phyloP scores from a whole-genome alignment of 1,140 invertebrate genomes.

The Sycophila sp. region DNA sequence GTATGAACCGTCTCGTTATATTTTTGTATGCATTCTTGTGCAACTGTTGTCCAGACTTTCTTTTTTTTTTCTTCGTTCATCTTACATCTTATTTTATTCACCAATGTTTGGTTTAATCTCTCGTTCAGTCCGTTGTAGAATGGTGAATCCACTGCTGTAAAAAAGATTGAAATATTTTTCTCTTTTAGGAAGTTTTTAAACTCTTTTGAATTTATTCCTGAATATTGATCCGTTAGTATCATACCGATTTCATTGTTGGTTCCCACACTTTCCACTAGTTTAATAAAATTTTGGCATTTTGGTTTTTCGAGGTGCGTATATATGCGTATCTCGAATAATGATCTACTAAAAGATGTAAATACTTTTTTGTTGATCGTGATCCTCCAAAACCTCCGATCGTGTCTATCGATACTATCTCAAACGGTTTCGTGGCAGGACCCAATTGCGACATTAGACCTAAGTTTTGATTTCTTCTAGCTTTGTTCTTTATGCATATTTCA shows the following conservation, averaged over 20 bases:
- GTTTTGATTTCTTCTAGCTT: constrained; percentile 26
- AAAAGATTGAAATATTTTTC: constrained; percentile 25
- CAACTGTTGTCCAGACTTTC: constrained; percentile 25
- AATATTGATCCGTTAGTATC: constrained; percentile 40
- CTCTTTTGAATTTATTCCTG: constrained; percentile 39
- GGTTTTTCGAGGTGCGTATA: constrained; percentile 52
- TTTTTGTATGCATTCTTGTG: constrained; percentile 24
- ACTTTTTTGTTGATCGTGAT: constrained; percentile 49
- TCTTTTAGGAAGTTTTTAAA: constrained; percentile 38
- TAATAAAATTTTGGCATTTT: constrained; percentile 28
- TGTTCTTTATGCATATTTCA: constrained; percentile 37
- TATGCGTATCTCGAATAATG: constrained; percentile 53
- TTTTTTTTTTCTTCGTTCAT: constrained; percentile 25
- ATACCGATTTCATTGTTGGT: constrained; percentile 22
- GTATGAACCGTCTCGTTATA: constrained; percentile 33
- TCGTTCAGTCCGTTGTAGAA: constrained; percentile 40
- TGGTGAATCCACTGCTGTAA: constrained; percentile 27
- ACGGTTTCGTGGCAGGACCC: constrained; percentile 39
- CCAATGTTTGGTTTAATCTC: constrained; percentile 37
- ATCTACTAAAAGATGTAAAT: constrained; percentile 48
- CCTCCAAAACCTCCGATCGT: constrained; percentile 53
- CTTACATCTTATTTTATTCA: constrained; percentile 30
- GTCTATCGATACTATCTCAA: constrained; percentile 57
- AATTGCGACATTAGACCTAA: constrained; percentile 42
- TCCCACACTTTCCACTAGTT: constrained; percentile 14